Percentiles rank a stretch among this genome's conserved stretches.
These are phyloP conservation scores for Drosophila suzukii DNA, from an alignment of 1,140 invertebrate species.

Conservation along the genomic window DNA sequence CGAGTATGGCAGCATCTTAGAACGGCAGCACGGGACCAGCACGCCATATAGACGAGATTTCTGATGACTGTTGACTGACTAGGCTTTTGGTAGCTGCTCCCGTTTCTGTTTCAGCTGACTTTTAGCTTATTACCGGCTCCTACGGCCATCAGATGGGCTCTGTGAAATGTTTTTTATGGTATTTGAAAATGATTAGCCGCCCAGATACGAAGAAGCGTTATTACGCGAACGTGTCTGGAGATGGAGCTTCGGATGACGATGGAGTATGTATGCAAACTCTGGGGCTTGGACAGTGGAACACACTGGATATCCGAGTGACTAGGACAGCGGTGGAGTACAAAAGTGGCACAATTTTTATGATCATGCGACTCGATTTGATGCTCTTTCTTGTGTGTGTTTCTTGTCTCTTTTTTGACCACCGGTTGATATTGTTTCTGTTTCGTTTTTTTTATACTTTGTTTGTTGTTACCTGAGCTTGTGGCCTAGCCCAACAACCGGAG, in stretches of 20 bases:
- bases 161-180: conserved; percentile 71
- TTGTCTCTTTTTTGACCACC: conserved; percentile 15
- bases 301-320: conserved; percentile 2
- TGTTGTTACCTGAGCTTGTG: conserved; percentile 60
- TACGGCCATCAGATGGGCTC: conserved; percentile 35
- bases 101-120: conserved; percentile 10
- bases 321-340: conserved; percentile 3
- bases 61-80: conserved; percentile 60
- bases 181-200: conserved; percentile 75
- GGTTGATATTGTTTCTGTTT: conserved; percentile 6
- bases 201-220: conserved; percentile 64
- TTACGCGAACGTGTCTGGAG: conserved; percentile 60
- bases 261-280: conserved; percentile 49
- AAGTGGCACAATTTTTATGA: conserved; percentile 65
- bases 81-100: conserved; percentile 71
- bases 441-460: conserved; percentile 12
- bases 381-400: not conserved
- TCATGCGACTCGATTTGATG: conserved; percentile 50
- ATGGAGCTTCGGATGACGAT: conserved; percentile 21
- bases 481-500: conserved; percentile 72
- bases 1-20: not conserved
- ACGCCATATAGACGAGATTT: conserved; percentile 52
- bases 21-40: conserved; percentile 68
- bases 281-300: conserved; percentile 27
- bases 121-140: conserved; percentile 8